Evolutionary conservation across 1,140 invertebrate genomes (phyloP), one percentile per base, ranked within the genome.

Genomic region (Penaeus vannamei): DNA sequence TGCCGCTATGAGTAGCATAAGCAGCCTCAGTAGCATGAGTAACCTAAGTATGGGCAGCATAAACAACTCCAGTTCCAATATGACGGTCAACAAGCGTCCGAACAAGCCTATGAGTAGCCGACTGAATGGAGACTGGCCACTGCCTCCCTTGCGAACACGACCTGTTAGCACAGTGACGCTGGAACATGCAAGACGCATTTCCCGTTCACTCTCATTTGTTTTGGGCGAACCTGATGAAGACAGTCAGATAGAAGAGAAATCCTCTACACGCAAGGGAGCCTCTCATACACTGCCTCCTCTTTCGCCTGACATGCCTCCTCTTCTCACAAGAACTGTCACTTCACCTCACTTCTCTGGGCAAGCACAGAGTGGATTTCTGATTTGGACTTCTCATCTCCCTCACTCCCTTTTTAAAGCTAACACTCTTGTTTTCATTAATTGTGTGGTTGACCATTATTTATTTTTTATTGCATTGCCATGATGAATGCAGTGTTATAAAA

Each of bases 221-320:
- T 91, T 93, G 77, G 93, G 93, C 17, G 93, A 93, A 85, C 92
- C 92, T 23, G 91, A 87, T 85, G 84, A 82, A n/a, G 90, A 53
- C 62, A 64, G 92, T 36, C 85, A 92, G 62, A 87, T 90, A 86
- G 87, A 90, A 82, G 90, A 89, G 79, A 46, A 89, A 81, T 59
- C 84, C 23, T 79, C 90, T 19, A 23, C 59, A 23, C 66, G 26
- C 32, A 77, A 86, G 42, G 80, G 86, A n/a, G 36, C 84, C 32
- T 64, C 64, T 64, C 86, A 84, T 29, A 61, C 23, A n/a, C 81
- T 84, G 62, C 90, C 87, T 79, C 90, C 82, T 84, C 87, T 90
- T 53, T 84, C 84, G 26, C 84, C 87, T 89, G 60, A 90, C 32
- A 89, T 91, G 80, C 86, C 86, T 62, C 86, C 91, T 69, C 86